phyloP scores from a whole-genome alignment of 2,888 invertebrate genomes.

The Ectemnius continuus region DNA sequence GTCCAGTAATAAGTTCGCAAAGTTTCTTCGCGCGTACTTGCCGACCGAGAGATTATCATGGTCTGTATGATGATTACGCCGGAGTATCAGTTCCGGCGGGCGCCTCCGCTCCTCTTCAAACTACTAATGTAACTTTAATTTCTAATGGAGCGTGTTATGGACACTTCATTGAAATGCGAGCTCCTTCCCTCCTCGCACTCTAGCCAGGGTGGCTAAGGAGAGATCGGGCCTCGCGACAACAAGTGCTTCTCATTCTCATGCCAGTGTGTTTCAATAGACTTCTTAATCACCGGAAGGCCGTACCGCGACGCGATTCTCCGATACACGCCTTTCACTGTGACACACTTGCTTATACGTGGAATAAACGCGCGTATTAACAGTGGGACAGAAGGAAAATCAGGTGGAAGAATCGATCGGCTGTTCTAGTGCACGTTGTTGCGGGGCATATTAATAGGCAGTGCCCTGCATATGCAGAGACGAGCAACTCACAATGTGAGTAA shows the following conservation, averaged over 20 bases:
- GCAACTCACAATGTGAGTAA: neutral
- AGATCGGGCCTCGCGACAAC: neutral
- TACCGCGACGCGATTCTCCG: neutral
- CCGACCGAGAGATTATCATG: constrained; percentile 42
- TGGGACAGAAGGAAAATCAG: constrained; percentile 10
- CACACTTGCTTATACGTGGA: too few species aligned
- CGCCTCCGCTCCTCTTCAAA: neutral
- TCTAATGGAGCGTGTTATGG: too few species aligned
- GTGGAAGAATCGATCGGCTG: constrained; percentile 27
- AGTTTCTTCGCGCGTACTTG: constrained; percentile 51
- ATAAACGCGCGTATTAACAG: constrained; percentile 13
- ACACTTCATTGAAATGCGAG: too few species aligned
- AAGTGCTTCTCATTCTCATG: neutral
- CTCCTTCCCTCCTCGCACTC: too few species aligned
- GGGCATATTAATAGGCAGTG: constrained; percentile 19
- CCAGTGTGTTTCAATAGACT: too few species aligned
- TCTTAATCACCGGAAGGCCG: neutral
- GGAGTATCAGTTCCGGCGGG: constrained; percentile 16
- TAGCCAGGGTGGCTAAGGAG: too few species aligned
- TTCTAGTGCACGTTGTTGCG: neutral
- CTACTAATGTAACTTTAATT: too few species aligned
- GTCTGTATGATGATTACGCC: constrained; percentile 14
- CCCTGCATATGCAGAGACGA: constrained; percentile 23
- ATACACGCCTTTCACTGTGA: constrained; percentile 3
- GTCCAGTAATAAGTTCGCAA: constrained; percentile 53